These are phyloP conservation scores for Ornithoptera priamus DNA, from an alignment of 2,888 invertebrate species.

Conservation along the genomic window DNA sequence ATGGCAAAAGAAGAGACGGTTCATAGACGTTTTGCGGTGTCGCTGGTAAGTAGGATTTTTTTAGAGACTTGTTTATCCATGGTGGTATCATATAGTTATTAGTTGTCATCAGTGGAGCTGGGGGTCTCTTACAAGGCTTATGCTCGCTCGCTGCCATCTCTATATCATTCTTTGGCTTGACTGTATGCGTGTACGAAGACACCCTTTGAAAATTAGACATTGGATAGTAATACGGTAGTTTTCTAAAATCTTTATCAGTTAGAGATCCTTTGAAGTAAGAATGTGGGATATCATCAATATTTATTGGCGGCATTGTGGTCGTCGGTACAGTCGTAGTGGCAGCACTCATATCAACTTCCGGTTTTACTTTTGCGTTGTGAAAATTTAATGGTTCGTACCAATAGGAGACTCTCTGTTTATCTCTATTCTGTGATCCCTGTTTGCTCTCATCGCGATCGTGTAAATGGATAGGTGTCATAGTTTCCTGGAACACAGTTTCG, in stretches of 20 bases:
- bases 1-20: constrained; percentile 49
- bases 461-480: constrained; percentile 28
- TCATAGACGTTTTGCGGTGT: constrained; percentile 37
- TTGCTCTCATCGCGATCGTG: constrained; percentile 26
- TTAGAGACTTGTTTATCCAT: constrained; percentile 32
- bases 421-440: constrained; percentile 16
- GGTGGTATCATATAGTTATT: constrained; percentile 31
- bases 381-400: constrained; percentile 52
- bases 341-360: constrained; percentile 38
- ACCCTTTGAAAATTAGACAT: constrained; percentile 52
- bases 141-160: constrained; percentile 9
- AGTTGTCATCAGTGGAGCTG: neutral
- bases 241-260: constrained; percentile 43
- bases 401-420: constrained; percentile 41
- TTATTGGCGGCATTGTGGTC: constrained; percentile 29
- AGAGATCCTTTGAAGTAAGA: constrained; percentile 44
- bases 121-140: constrained; percentile 33
- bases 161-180: constrained; percentile 15
- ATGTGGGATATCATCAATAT: constrained; percentile 26
- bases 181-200: constrained; percentile 48
- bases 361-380: constrained; percentile 35
- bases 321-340: constrained; percentile 36
- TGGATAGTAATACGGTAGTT: constrained; percentile 57
- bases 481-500: constrained; percentile 40
- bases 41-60: constrained; percentile 33